Evolutionary conservation across 2,797 vertebrate genomes (phyloP).

Genomic region (Sebastes trivittatus): DNA sequence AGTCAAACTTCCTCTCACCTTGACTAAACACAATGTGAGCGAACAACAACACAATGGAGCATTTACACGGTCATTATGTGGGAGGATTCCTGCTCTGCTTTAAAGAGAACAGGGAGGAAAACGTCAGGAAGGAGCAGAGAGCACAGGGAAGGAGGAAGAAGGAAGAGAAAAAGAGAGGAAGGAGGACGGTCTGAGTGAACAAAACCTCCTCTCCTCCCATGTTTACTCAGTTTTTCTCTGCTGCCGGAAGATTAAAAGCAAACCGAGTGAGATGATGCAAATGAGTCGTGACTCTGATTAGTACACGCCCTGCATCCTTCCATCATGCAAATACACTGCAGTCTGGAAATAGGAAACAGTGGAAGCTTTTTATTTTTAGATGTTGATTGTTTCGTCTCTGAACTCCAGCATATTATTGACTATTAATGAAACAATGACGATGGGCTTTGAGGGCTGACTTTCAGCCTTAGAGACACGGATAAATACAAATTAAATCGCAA

Average conservation of each 20-base stretch:
- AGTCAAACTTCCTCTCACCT: conserved; percentile 39
- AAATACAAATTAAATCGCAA: too few species aligned
- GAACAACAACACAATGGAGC: conserved; percentile 23
- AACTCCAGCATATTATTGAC: not conserved
- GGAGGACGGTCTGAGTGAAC: not conserved
- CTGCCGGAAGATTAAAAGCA: not conserved
- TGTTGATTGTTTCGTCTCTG: not conserved
- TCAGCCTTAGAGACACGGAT: not conserved
- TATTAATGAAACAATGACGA: not conserved
- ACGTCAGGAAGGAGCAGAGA: conserved; percentile 7
- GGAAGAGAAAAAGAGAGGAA: not conserved
- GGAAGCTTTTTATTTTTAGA: not conserved
- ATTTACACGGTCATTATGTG: not conserved
- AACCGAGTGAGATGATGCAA: not conserved
- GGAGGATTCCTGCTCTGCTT: conserved; percentile 17
- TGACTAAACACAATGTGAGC: conserved; percentile 21
- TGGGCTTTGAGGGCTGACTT: not conserved
- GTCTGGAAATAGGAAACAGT: not conserved
- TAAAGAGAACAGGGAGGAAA: not conserved
- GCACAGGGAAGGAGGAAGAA: not conserved
- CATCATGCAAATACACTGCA: not conserved
- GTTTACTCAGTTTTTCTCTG: not conserved
- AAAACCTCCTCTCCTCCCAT: not conserved
- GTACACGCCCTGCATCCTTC: not conserved
- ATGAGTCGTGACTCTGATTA: not conserved